Conservation (phyloP, 2,113 vertebrate genomes). For the Panthera tigris region DNA sequence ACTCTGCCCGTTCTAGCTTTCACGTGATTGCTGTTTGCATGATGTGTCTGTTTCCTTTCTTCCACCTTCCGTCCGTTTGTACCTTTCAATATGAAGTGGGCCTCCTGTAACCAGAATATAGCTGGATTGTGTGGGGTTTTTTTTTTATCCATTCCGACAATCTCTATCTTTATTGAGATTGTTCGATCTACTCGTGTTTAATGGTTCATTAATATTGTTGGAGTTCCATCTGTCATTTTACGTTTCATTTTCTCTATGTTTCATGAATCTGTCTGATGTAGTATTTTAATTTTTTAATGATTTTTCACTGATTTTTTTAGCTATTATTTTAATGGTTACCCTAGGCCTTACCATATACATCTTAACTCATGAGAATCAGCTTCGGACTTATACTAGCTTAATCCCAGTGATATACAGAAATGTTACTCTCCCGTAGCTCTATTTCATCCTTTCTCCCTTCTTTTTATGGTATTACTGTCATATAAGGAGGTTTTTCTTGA, state of each 20-base stretch:
- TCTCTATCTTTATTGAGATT: not conserved
- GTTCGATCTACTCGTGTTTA: not conserved
- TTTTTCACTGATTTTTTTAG: not conserved
- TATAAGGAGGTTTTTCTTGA: not conserved
- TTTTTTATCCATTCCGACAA: not conserved
- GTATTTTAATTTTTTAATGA: not conserved
- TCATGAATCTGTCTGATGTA: not conserved
- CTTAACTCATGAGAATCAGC: not conserved
- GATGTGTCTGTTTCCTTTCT: not conserved
- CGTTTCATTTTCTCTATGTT: not conserved
- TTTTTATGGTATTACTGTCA: not conserved
- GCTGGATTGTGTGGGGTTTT: accelerated
- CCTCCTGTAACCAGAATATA: not conserved
- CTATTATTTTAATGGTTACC: not conserved
- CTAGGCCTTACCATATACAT: not conserved
- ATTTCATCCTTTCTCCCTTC: too few relatives aligned
- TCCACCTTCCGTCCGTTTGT: not conserved
- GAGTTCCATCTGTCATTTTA: not conserved
- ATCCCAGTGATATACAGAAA: not conserved
- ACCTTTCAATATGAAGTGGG: not conserved
- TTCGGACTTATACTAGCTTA: not conserved
- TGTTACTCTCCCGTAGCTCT: not conserved
- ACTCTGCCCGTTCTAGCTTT: not conserved
- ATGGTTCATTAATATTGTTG: not conserved
- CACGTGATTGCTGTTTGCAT: not conserved